Base-by-base conservation (phyloP, 1,140 invertebrate genomes). In the Drosophila sp. region DNA sequence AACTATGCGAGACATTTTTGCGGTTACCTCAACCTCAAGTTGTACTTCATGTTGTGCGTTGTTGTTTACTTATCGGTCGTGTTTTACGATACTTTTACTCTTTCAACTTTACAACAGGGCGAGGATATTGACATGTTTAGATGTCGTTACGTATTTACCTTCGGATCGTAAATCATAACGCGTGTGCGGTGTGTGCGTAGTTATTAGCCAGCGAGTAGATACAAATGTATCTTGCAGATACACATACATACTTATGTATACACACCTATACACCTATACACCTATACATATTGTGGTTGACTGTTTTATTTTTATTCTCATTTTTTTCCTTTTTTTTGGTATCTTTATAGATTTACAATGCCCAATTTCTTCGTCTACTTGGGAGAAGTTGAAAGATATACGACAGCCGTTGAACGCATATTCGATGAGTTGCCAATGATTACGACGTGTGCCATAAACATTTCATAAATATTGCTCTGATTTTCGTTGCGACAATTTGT, bases 391-490 rank as follows among this genome's bases (percentile, higher is more conserved):
- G 36, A 75, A 81, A 81, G 74, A 87, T 87, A 87, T 87, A 87
- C 82, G 83, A 87, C 76, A 66, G 67, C 51, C 74, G 54, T 56
- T 62, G 65, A 63, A 58, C 57, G 50, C 57, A 48, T 50, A 70
- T 56, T 74, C 72, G 78, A 87, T 87, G 82, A 82, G 82, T 86
- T 86, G 78, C 78, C 82, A 89, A 79, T 79, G 82, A 86, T 86
- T 86, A 86, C 82, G 82, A 87, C 82, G 78, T 87, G 82, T 72
- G 83, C 77, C 82, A 58, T 87, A 87, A 87, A 87, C 48, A 87
- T 82, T 87, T 89, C 82, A 87, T 87, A 89, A 87, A 87, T 89
- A 87, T 87, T 82, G 82, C 82, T 87, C 83, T 87, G 82, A 87
- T 87, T 87, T 87, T 87, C 83, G 78, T 87, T 82, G 82, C 82